Evolutionary conservation across 1,140 invertebrate species (phyloP).

Genomic region (Euura saliciscinereae): DNA sequence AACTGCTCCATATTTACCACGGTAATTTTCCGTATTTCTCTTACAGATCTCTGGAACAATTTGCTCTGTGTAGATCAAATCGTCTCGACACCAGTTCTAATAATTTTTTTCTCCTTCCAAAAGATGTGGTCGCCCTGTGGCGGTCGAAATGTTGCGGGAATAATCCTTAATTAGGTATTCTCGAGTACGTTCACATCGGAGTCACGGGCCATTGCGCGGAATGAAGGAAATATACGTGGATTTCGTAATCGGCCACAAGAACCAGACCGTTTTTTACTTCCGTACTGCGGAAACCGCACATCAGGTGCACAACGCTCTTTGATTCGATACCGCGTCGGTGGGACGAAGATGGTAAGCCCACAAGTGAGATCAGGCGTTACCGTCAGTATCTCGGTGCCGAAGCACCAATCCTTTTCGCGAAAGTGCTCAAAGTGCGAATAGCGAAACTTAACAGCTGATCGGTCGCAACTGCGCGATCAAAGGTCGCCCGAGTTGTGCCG

Average conservation of each 20-base stretch:
- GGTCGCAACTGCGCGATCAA: background rate
- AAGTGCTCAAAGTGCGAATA: background rate
- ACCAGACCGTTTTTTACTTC: background rate
- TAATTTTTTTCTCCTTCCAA: background rate
- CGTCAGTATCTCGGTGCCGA: background rate
- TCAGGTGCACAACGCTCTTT: background rate
- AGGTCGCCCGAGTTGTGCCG: background rate
- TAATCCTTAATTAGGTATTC: background rate
- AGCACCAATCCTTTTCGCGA: background rate
- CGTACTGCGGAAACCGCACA: background rate
- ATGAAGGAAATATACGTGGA: slow-evolving; percentile 5
- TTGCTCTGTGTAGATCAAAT: too few species aligned
- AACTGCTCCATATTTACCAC: too few species aligned
- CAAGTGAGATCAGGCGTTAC: slow-evolving; percentile 1
- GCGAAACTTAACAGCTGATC: background rate
- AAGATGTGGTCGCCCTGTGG: slow-evolving; percentile 2
- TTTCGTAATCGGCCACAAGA: background rate
- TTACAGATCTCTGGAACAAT: too few species aligned
- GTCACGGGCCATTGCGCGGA: background rate
- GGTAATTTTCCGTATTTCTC: too few species aligned
- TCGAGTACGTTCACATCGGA: background rate
- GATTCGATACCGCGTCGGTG: background rate
- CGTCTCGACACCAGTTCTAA: too few species aligned
- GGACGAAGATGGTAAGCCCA: background rate
- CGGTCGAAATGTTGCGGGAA: background rate